Percentiles rank a stretch among this genome's conserved stretches.
phyloP scores from a whole-genome alignment of 2,888 invertebrate genomes.

The Drosophila suboccidentalis region DNA sequence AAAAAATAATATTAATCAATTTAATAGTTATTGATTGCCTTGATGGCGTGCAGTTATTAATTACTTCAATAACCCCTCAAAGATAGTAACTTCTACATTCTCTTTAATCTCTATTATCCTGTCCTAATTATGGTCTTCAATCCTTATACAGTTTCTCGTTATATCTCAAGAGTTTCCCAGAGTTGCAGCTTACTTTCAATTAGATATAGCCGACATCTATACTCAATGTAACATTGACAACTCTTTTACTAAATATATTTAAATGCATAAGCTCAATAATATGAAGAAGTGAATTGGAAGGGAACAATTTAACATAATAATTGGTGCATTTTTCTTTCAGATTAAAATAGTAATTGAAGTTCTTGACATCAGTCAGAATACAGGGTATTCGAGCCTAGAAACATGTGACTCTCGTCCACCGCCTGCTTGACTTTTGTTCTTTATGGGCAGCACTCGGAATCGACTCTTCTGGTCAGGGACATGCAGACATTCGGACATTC shows the following conservation, averaged over 20 bases:
- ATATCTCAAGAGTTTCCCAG: neutral
- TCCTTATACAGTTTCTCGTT: neutral
- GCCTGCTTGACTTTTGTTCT: constrained; percentile 78
- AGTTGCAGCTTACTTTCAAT: neutral
- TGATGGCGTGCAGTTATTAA: no score
- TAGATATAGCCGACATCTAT: no score
- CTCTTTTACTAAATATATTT: no score
- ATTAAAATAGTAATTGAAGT: no score
- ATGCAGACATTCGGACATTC: constrained; percentile 28
- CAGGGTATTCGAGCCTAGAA: constrained; percentile 36
- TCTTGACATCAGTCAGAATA: neutral
- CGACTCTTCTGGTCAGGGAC: constrained; percentile 33
- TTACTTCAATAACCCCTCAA: no score
- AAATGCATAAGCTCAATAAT: no score
- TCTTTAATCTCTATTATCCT: no score
- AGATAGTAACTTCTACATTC: no score
- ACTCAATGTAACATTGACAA: neutral
- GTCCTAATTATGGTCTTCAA: no score
- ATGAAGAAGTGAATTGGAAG: no score
- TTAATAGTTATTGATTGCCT: no score
- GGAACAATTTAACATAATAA: neutral
- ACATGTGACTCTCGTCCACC: constrained; percentile 48
- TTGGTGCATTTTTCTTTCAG: neutral
- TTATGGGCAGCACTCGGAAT: constrained; percentile 77
- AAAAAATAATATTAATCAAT: no score